Evolutionary conservation across 2,797 vertebrate species (phyloP).

Genomic region (Centropyge bicolor): DNA sequence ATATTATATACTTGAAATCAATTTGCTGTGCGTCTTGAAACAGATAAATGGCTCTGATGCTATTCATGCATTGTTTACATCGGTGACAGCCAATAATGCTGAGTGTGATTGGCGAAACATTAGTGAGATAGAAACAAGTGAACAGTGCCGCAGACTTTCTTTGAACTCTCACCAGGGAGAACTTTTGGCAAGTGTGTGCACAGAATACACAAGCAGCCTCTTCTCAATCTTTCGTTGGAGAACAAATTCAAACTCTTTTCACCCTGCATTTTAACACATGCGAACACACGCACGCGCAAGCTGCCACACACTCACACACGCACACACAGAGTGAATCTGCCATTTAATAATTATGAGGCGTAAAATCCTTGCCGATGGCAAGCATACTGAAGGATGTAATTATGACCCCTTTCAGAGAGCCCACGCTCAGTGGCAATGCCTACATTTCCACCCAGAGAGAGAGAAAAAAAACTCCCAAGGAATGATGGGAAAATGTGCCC

Average conservation of each 20-base stretch:
- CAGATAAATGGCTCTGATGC: constrained; percentile 61
- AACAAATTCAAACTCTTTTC: constrained; percentile 73
- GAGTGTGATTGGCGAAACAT: constrained; percentile 57
- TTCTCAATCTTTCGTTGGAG: constrained; percentile 64
- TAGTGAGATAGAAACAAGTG: constrained; percentile 55
- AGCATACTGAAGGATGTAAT: constrained; percentile 88
- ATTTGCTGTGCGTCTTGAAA: constrained; percentile 58
- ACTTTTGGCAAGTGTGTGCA: constrained; percentile 60
- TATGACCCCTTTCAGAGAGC: constrained; percentile 86
- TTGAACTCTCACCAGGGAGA: constrained; percentile 60
- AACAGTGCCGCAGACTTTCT: constrained; percentile 45
- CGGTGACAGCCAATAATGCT: constrained; percentile 46
- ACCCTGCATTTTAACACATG: constrained; percentile 64
- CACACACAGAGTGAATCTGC: constrained; percentile 75
- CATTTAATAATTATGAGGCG: constrained; percentile 88
- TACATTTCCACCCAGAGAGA: constrained; percentile 82
- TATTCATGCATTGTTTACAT: constrained; percentile 63
- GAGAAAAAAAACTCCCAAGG: constrained; percentile 78
- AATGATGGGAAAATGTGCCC: constrained; percentile 82
- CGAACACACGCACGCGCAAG: neutral
- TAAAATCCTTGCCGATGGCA: constrained; percentile 88
- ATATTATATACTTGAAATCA: constrained; percentile 65
- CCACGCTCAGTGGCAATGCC: constrained; percentile 81
- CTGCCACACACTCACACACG: constrained; percentile 20
- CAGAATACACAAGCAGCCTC: constrained; percentile 65